phyloP scores from a whole-genome alignment of 2,113 vertebrate genomes.

The Platichthys stellatus region DNA sequence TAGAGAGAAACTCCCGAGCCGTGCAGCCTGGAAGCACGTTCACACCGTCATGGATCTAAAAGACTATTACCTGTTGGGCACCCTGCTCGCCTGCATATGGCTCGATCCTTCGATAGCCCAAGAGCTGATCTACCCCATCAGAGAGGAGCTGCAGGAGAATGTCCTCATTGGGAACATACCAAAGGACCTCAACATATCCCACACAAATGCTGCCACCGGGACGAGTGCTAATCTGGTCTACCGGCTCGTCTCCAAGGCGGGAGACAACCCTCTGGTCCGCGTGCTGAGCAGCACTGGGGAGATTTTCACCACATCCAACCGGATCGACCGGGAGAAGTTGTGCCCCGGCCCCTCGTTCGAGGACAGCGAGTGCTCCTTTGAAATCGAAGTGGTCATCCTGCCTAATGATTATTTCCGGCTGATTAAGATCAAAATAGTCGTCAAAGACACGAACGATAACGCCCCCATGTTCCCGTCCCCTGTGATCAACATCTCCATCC shows the following conservation, averaged over 20 bases:
- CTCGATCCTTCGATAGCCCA: constrained; percentile 97
- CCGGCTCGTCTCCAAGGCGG: constrained; percentile 97
- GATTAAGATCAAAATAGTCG: constrained; percentile 99
- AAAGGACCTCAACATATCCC: constrained; percentile 99
- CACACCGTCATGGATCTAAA: constrained; percentile 96
- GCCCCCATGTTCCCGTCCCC: constrained; percentile 99
- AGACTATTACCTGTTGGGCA: constrained; percentile 98
- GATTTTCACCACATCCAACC: constrained; percentile 96
- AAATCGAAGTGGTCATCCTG: constrained; percentile 98
- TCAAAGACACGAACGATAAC: constrained; percentile 99
- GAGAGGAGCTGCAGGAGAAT: constrained; percentile 98
- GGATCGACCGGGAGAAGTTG: constrained; percentile 97
- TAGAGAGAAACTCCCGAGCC: constrained; percentile 78
- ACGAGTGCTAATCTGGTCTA: constrained; percentile 96
- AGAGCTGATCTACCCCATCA: constrained; percentile 99
- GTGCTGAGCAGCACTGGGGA: constrained; percentile 97
- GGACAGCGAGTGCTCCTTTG: constrained; percentile 97
- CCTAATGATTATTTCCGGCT: constrained; percentile 99
- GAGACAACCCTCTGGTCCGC: constrained; percentile 95
- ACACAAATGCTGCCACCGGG: constrained; percentile 94
- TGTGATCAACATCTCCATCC: constrained; percentile 99
- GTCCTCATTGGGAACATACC: constrained; percentile 99
- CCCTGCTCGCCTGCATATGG: constrained; percentile 94
- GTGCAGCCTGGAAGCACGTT: constrained; percentile 79
- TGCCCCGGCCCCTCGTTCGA: constrained; percentile 93